A percentile compares a stretch with the other conserved stretches of the same genome.
These are phyloP conservation scores for Mastomys natalensis DNA, from an alignment of 2,113 vertebrate genomes.

Conservation along the genomic window DNA sequence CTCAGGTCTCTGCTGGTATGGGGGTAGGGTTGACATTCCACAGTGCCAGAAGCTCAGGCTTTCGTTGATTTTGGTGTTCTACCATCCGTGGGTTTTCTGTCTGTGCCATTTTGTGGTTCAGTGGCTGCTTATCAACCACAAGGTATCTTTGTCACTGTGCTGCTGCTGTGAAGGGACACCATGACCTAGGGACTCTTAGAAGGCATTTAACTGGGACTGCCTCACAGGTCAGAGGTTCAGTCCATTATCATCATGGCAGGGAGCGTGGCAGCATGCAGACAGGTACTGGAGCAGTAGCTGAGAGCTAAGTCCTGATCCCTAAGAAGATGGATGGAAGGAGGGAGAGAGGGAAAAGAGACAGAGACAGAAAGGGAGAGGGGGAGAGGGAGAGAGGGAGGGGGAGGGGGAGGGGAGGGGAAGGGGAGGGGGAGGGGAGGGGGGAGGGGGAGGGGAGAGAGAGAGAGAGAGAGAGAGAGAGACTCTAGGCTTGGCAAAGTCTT, in stretches of 20 bases:
- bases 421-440: too few relatives aligned
- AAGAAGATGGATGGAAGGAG: fast-evolving
- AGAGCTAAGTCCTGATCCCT: background rate
- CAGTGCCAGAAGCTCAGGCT: background rate
- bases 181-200: background rate
- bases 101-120: background rate
- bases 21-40: background rate
- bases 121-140: background rate
- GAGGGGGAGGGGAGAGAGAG: too few relatives aligned
- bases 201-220: background rate
- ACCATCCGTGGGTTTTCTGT: background rate
- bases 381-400: background rate
- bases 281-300: background rate
- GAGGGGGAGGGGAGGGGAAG: background rate
- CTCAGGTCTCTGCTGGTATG: background rate
- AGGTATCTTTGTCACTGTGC: background rate
- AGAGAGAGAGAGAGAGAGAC: too few relatives aligned
- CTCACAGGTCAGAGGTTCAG: background rate
- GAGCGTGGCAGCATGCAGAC: background rate
- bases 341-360: fast-evolving
- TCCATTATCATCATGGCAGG: background rate
- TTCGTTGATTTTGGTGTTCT: background rate
- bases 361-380: too few relatives aligned
- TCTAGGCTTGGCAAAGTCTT: background rate
- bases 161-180: background rate